Conservation (phyloP, 1,140 invertebrate species). For the Triops cancriformis region DNA sequence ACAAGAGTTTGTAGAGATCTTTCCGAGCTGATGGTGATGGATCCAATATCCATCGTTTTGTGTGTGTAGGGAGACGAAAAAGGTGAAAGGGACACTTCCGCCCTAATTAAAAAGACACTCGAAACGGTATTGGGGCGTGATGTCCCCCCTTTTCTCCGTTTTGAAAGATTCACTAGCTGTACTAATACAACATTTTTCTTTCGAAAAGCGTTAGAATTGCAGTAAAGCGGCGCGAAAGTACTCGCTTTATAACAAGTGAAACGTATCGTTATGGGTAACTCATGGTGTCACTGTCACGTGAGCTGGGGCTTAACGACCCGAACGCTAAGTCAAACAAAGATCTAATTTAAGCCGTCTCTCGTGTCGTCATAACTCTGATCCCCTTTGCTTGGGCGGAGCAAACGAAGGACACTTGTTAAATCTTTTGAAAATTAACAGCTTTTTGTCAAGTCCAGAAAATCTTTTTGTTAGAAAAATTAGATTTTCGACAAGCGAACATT, state of each 20-base stretch:
- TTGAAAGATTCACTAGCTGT: too few relatives aligned
- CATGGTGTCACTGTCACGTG: neutral
- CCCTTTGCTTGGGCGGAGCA: neutral
- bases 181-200: neutral
- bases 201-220: neutral
- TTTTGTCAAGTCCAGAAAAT: too few relatives aligned
- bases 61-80: neutral
- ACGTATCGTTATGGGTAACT: neutral
- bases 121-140: neutral
- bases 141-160: too few relatives aligned
- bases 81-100: slow-evolving; percentile 12
- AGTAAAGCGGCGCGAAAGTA: neutral
- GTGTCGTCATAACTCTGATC: neutral
- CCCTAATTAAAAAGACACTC: slow-evolving; percentile 5
- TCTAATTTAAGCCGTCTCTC: neutral
- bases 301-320: neutral
- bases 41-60: neutral
- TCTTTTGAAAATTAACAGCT: too few relatives aligned
- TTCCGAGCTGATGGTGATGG: neutral
- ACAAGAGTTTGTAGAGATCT: neutral
- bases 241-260: neutral
- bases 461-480: too few relatives aligned
- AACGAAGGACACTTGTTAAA: too few relatives aligned
- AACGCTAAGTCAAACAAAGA: slow-evolving; percentile 5
- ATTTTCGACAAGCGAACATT: too few relatives aligned